These are phyloP conservation scores for Galerucella pusilla DNA, from an alignment of 2,888 invertebrate species.

Conservation along the genomic window DNA sequence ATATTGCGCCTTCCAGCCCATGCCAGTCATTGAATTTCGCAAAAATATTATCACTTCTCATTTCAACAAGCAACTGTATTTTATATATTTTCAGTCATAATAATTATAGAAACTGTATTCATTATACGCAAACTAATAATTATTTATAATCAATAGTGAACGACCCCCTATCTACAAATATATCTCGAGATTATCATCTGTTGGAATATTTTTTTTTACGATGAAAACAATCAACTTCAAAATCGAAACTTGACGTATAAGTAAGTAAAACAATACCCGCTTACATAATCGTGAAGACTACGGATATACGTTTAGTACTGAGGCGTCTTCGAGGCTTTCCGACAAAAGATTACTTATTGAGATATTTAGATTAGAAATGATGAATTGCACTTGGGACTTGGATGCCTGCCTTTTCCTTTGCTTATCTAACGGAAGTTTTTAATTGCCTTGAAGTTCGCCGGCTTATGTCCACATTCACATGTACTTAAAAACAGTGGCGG, in stretches of 20 bases:
- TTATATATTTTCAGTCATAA: too few species aligned
- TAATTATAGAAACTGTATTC: too few species aligned
- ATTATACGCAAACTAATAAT: too few species aligned
- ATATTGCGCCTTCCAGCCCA: too few species aligned
- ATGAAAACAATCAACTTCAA: constrained; percentile 3
- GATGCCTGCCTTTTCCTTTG: constrained; percentile 19
- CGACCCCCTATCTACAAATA: not conserved
- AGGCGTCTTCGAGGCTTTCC: constrained; percentile 32
- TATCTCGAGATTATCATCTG: not conserved
- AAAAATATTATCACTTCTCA: too few species aligned
- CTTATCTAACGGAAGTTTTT: constrained; percentile 43
- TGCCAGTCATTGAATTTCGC: too few species aligned
- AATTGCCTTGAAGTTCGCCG: constrained; percentile 37
- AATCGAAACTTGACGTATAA: not conserved
- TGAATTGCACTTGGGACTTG: constrained; percentile 33
- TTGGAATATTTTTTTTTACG: not conserved
- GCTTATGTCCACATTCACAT: constrained; percentile 28
- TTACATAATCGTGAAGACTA: constrained; percentile 5
- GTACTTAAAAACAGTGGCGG: constrained; percentile 8
- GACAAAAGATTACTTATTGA: constrained; percentile 40
- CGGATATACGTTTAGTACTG: constrained; percentile 9
- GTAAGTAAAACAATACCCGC: constrained; percentile 11
- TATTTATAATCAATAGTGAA: too few species aligned
- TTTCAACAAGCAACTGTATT: too few species aligned
- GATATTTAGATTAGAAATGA: constrained; percentile 43